These are phyloP conservation scores for Epizoanthus ramosus DNA, from an alignment of 92 coral and sea anemone species.

Conservation along the genomic window DNA sequence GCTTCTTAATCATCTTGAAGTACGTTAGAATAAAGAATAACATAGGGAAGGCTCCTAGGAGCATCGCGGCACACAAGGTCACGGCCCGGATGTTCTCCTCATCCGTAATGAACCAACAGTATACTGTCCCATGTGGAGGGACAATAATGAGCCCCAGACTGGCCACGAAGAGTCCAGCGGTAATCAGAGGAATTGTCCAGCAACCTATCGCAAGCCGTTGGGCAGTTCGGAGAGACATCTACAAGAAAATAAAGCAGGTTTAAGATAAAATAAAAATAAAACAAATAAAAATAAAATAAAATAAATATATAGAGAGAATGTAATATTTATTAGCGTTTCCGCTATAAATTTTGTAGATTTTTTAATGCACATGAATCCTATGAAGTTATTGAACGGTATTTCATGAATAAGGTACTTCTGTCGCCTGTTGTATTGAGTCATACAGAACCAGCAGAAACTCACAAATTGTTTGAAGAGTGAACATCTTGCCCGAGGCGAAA, in stretches of 20 bases:
- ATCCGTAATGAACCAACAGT: constrained; percentile 38
- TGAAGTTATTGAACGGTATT: too few relatives aligned
- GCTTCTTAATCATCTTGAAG: constrained; percentile 62
- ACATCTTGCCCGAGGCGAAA: too few relatives aligned
- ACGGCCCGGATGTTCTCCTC: constrained; percentile 19
- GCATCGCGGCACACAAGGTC: constrained; percentile 13
- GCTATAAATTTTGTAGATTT: too few relatives aligned
- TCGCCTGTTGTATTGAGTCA: too few relatives aligned
- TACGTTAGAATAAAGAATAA: constrained; percentile 55
- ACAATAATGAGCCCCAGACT: neutral
- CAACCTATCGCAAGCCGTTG: constrained; percentile 9
- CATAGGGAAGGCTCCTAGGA: constrained; percentile 56
- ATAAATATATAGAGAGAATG: too few relatives aligned
- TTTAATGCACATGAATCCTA: too few relatives aligned
- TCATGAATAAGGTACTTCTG: too few relatives aligned
- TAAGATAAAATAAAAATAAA: neutral
- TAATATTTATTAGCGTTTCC: too few relatives aligned
- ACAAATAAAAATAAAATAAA: too few relatives aligned
- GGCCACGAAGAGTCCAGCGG: neutral
- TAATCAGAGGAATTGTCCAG: neutral
- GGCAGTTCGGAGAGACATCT: neutral
- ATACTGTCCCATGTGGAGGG: constrained; percentile 3
- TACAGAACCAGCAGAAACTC: too few relatives aligned
- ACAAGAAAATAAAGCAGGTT: neutral
- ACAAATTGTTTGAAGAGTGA: too few relatives aligned